Evolutionary conservation across 2,113 vertebrate species (phyloP), one percentile per base, ranked within the genome.

Genomic region (Phaethon lepturus): DNA sequence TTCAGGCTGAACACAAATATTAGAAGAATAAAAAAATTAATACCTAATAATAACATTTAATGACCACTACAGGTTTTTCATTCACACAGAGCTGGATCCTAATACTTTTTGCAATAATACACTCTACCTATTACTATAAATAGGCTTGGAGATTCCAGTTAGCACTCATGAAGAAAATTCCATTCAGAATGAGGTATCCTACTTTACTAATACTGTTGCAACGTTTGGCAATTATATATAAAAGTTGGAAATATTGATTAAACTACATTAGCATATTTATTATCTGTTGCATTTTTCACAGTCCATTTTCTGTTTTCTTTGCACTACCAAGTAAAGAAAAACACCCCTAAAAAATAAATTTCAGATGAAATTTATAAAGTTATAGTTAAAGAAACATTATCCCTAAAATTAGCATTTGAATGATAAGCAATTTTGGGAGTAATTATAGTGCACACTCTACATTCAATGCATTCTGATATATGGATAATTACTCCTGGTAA

Each of bases 341-440:
- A 88, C 56, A 85, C 14, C 2, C 6, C 82, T 86, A 75, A 95
- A 92, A 94, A 97, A 92, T 94, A 95, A 94, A 67, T 95, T 97
- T 75, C 82, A 95, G 71, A 98, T 97, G 89, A 98, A 97, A 98
- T 96, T 88, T 97, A 92, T 97, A 96, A 96, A 92, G 72, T 93
- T 97, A 97, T 92, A 85, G 78, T 92, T 97, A 98, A 95, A 97
- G 97, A 97, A 98, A 98, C 94, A 91, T 98, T 98, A 98, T 97
- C 91, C 92, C 94, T 97, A 98, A 98, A 98, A 98, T 98, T 98
- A 98, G 97, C 98, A 98, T 98, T 98, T 98, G 98, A 98, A 98
- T 98, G 97, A 98, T 97, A 98, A 98, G 97, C 96, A 98, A 98
- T 98, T 98, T 98, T 73, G 90, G 87, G 85, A 95, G 86, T 98